A percentile compares a stretch with the other conserved stretches of the same genome.
Evolutionary conservation across 2,888 invertebrate species (phyloP).

Genomic region (Choreutis nemorana): DNA sequence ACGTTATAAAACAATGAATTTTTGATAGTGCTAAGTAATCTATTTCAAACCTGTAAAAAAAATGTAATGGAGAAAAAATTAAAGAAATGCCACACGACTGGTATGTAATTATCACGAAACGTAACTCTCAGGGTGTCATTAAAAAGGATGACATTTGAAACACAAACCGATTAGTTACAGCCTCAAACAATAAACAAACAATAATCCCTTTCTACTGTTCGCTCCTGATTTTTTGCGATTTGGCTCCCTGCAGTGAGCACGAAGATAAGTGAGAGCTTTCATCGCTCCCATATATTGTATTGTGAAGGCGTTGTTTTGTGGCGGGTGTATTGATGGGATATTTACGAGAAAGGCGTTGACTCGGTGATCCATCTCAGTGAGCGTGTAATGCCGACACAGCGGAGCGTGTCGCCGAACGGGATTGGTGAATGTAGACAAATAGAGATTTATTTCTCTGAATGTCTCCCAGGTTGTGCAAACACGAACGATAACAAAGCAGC

Average conservation of each 20-base stretch:
- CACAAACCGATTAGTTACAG: conserved; percentile 30
- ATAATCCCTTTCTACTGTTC: conserved; percentile 29
- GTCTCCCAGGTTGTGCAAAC: conserved; percentile 38
- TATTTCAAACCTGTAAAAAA: too few relatives aligned
- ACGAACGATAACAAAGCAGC: conserved; percentile 28
- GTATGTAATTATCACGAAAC: conserved; percentile 12
- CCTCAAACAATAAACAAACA: conserved; percentile 26
- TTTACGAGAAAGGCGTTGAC: conserved; percentile 18
- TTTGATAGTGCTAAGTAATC: too few relatives aligned
- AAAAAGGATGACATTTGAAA: conserved; percentile 11
- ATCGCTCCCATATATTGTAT: conserved; percentile 20
- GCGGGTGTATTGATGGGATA: conserved; percentile 13
- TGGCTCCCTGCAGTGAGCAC: conserved; percentile 27
- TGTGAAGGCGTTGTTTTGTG: conserved; percentile 15
- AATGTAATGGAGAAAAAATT: too few relatives aligned
- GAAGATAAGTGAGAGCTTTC: conserved; percentile 32
- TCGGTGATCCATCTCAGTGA: conserved; percentile 21
- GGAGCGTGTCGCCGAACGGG: conserved; percentile 19
- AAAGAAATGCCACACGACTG: conserved; percentile 10
- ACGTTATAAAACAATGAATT: too few relatives aligned
- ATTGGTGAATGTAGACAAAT: conserved; percentile 50
- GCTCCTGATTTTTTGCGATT: conserved; percentile 30
- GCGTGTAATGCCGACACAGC: conserved; percentile 26
- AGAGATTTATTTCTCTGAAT: conserved; percentile 44
- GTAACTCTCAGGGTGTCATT: conserved; percentile 16